Percentiles rank a stretch among this genome's conserved stretches.
These are phyloP conservation scores for Galeopterus variegatus DNA, from an alignment of 2,113 vertebrate genomes.

Conservation along the genomic window DNA sequence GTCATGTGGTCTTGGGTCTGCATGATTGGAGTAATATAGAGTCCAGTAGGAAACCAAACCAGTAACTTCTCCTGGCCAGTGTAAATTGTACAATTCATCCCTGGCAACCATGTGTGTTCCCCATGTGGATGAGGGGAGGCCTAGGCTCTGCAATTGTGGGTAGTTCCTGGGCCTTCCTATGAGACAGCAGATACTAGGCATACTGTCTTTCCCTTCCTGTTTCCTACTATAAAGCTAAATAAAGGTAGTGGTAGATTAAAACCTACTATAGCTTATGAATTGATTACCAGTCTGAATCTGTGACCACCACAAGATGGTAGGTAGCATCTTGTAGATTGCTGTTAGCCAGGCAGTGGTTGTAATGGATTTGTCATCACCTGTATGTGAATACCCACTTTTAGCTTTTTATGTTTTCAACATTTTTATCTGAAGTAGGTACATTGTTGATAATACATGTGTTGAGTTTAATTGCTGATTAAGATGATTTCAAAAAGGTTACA, in stretches of 20 bases:
- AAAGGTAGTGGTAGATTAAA: not conserved
- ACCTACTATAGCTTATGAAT: not conserved
- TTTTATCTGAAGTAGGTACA: not conserved
- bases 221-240: not conserved
- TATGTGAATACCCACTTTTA: constrained; percentile 3
- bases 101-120: not conserved
- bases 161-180: not conserved
- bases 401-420: constrained; percentile 15
- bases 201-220: not conserved
- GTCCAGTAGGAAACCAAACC: not conserved
- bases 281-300: not conserved
- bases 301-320: not conserved
- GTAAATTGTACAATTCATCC: not conserved
- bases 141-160: not conserved
- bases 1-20: not conserved
- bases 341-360: not conserved
- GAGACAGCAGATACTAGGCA: not conserved
- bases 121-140: not conserved
- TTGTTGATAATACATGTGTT: not conserved
- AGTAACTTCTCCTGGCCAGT: not conserved
- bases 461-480: constrained; percentile 49
- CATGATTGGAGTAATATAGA: not conserved
- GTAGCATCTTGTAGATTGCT: not conserved
- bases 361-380: not conserved
- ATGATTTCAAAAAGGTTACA: constrained; percentile 59